A percentile compares a stretch with the other conserved stretches of the same genome.
phyloP scores from a whole-genome alignment of 2,888 invertebrate genomes.

The Nephrotoma guestfalica region DNA sequence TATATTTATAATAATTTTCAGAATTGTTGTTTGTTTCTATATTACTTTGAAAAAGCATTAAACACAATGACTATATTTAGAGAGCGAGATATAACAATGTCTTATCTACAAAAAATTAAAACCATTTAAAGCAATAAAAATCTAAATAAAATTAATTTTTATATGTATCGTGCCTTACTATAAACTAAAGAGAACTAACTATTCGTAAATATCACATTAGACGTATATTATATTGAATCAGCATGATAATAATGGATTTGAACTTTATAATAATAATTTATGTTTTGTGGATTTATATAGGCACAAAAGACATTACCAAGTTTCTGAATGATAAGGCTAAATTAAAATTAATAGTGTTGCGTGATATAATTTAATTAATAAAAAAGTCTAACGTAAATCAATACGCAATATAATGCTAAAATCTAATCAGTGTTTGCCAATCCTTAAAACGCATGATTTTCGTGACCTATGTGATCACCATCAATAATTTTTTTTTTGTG shows the following conservation, averaged over 20 bases:
- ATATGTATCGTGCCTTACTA: not conserved
- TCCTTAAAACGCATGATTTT: not conserved
- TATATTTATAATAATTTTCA: not conserved
- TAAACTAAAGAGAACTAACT: not conserved
- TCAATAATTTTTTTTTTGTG: not conserved
- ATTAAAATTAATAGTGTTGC: not conserved
- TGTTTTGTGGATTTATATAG: not conserved
- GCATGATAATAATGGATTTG: not conserved
- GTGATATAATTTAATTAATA: not conserved
- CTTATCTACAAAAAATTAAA: not conserved
- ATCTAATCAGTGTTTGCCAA: not conserved
- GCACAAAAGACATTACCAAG: not conserved
- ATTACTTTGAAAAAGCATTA: not conserved
- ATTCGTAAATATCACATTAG: not conserved
- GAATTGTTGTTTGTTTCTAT: not conserved
- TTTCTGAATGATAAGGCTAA: not conserved
- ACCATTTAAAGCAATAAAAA: not conserved
- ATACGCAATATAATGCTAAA: not conserved
- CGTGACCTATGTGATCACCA: slow-evolving; percentile 3
- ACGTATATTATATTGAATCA: not conserved
- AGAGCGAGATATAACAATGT: not conserved
- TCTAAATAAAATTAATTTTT: not conserved
- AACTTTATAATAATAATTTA: not conserved
- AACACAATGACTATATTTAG: not conserved
- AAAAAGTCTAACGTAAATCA: not conserved